Base-by-base conservation (phyloP, 2,888 invertebrate genomes). In the Serrognathus titanus region DNA sequence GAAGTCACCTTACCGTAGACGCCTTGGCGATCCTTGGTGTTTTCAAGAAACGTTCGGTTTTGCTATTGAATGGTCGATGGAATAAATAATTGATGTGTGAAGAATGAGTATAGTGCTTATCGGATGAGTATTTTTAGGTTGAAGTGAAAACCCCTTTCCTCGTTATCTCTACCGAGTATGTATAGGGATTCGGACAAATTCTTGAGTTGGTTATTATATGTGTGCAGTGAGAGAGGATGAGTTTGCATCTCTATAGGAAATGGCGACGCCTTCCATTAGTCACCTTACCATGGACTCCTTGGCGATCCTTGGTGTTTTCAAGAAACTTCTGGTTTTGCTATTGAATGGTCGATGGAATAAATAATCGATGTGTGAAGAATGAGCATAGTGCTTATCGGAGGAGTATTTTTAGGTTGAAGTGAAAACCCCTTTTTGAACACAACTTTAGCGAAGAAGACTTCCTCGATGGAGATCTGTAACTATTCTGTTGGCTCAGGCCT, bases 191-290 rank as follows among this genome's bases (percentile, higher is more conserved):
- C 53, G 20, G 41, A 38, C 20, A 61, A 47, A n/a, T 48, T 51
- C 41, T 16, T 43, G 43, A 43, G 16, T 3, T 51, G 37, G 7
- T 59, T 37, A 60, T n/a, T n/a, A n/a, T n/a, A n/a, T n/a, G n/a
- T 83, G 82, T 52, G 74, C 67, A 0, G 79, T 79, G 0, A 85
- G 83, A 0, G 83, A 81, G 0, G 85, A 85, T 1, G 80, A 80
- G 0, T 73, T 65, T 0, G 81, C 78, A 48, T 78, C 75, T 45
- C 76, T 78, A 24, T 78, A 71, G 63, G 81, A 81, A 72, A 82
- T 75, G 1, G 79, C 72, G 10, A 81, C 55, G 62, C 85, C 81
- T 2, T 78, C 77, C 40, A 84, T 66, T 62, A 82, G 77, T 51
- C 72, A 76, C 9, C 84, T 75, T 1, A 79, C 75, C 46, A 79